Evolutionary conservation across 2,888 invertebrate species (phyloP).

Genomic region (Hybos culiciformis): DNA sequence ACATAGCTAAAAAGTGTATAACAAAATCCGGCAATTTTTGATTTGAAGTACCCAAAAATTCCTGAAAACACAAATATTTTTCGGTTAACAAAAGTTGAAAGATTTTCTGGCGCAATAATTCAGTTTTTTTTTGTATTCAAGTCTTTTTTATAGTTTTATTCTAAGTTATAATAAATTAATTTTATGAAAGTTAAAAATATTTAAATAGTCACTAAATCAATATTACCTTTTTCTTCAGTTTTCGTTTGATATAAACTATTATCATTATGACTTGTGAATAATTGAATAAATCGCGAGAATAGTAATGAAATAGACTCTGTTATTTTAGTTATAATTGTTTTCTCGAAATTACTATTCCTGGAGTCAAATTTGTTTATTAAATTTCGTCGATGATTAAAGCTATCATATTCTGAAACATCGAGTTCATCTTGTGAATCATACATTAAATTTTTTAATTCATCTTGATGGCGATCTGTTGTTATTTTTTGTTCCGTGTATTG

Average conservation of each 20-base stretch:
- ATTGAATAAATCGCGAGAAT: conserved; percentile 21
- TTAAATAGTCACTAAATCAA: no score
- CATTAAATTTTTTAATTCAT: conserved; percentile 17
- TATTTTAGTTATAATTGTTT: no score
- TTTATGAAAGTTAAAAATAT: no score
- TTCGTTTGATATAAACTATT: conserved; percentile 19
- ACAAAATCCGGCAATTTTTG: conserved; percentile 20
- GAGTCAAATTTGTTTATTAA: no score
- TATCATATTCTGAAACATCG: conserved; percentile 21
- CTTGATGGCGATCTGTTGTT: conserved; percentile 8
- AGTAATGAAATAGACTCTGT: conserved; percentile 23
- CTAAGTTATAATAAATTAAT: no score
- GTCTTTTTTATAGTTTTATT: no score
- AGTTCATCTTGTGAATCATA: conserved; percentile 34
- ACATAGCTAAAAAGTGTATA: conserved; percentile 21
- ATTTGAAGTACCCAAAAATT: conserved; percentile 19
- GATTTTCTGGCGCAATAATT: no score
- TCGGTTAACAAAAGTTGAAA: no score
- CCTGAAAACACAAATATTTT: conserved; percentile 16
- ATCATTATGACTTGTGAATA: conserved; percentile 15
- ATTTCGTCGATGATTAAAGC: no score
- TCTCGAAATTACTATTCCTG: no score
- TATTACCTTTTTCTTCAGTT: no score
- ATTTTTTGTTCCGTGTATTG: conserved; percentile 14
- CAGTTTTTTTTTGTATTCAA: no score